These are phyloP conservation scores for Zaprionus camerounensis DNA, from an alignment of 1,140 invertebrate species.

Conservation along the genomic window DNA sequence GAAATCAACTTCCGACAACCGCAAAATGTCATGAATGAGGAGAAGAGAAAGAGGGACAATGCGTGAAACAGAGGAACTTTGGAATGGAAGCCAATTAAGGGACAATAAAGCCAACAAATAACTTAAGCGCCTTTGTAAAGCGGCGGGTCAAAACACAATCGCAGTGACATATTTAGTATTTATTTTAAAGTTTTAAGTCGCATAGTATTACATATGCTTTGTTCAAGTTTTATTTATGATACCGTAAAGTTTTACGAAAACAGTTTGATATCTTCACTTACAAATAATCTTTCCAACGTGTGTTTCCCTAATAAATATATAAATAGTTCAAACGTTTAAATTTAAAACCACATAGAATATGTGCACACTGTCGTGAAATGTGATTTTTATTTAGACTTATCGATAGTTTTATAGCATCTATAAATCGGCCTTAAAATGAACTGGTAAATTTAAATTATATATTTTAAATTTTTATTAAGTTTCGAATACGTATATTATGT, in stretches of 20 bases:
- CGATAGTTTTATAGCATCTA: not conserved
- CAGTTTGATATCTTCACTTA: too few relatives aligned
- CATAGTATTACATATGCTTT: too few relatives aligned
- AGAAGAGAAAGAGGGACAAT: not conserved
- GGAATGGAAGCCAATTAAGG: not conserved
- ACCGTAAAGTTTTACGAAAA: too few relatives aligned
- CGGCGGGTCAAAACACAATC: too few relatives aligned
- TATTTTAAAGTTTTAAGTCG: too few relatives aligned
- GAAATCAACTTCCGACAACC: conserved; percentile 29
- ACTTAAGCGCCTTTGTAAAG: too few relatives aligned
- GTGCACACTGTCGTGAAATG: not conserved
- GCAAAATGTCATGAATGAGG: not conserved
- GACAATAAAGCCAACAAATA: not conserved
- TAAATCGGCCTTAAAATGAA: too few relatives aligned
- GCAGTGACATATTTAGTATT: too few relatives aligned
- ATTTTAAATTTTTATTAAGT: too few relatives aligned
- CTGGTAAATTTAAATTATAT: too few relatives aligned
- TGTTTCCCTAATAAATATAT: not conserved
- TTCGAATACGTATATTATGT: not conserved
- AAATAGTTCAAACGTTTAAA: not conserved
- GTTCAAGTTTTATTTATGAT: too few relatives aligned
- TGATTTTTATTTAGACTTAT: not conserved
- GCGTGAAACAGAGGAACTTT: not conserved
- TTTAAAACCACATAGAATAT: not conserved
- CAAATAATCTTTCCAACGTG: not conserved